A percentile compares a stretch with the other conserved stretches of the same genome.
Evolutionary conservation across 2,888 invertebrate genomes (phyloP).

Genomic region (Troides aeacus): DNA sequence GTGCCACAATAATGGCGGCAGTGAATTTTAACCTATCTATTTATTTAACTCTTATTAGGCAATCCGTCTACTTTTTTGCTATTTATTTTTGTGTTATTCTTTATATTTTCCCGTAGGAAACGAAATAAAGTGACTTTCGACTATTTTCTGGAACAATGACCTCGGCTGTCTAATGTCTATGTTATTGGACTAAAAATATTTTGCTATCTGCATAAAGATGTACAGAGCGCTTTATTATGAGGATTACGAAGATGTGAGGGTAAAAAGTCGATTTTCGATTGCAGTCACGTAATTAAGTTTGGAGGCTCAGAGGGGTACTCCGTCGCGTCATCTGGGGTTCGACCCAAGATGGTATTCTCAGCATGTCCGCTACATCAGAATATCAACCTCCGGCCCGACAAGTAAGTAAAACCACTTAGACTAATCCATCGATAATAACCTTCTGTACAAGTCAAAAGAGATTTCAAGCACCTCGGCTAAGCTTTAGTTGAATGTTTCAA

Average conservation of each 20-base stretch:
- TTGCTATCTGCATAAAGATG: constrained; percentile 67
- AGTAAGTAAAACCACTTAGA: constrained; percentile 58
- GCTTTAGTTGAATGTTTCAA: background rate
- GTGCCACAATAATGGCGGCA: constrained; percentile 80
- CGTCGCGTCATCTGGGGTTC: constrained; percentile 75
- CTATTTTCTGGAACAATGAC: constrained; percentile 73
- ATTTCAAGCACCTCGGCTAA: background rate
- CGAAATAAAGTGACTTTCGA: constrained; percentile 60
- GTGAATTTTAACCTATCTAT: constrained; percentile 75
- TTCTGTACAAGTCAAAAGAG: background rate
- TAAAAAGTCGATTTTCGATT: constrained; percentile 74
- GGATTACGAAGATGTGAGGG: constrained; percentile 60
- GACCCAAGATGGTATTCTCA: constrained; percentile 79
- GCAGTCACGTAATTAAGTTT: constrained; percentile 74
- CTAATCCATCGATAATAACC: background rate
- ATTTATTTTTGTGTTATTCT: constrained; percentile 54
- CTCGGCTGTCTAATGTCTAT: constrained; percentile 67
- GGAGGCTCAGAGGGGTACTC: constrained; percentile 70
- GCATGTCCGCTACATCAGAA: constrained; percentile 78
- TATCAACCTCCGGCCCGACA: constrained; percentile 77
- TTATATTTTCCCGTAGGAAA: constrained; percentile 65
- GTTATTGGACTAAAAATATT: constrained; percentile 75
- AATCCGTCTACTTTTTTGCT: constrained; percentile 38
- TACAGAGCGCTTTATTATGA: constrained; percentile 52
- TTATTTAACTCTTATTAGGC: constrained; percentile 56